Conservation (phyloP, 2,113 vertebrate species). For the Cebidichthys violaceus region DNA sequence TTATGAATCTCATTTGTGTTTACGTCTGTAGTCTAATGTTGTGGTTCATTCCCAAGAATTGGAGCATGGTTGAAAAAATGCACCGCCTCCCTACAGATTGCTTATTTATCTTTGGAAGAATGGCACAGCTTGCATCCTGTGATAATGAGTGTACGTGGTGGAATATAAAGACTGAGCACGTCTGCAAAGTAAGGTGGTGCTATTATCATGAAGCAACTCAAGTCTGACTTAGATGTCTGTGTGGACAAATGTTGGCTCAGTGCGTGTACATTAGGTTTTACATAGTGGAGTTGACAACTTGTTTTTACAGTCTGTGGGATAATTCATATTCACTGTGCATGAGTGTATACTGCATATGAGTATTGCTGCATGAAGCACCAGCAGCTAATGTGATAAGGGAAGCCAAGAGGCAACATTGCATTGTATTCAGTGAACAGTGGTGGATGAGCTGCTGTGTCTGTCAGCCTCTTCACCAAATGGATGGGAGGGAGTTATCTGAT, state of each 20-base stretch:
- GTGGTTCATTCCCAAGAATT: background rate
- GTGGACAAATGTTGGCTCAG: slow-evolving; percentile 1
- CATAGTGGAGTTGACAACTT: background rate
- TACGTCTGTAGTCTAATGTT: background rate
- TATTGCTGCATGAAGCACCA: slow-evolving; percentile 6
- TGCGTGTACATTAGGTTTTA: background rate
- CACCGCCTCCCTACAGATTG: background rate
- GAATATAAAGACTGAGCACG: background rate
- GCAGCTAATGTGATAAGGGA: background rate
- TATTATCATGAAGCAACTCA: background rate
- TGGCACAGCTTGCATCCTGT: slow-evolving; percentile 40
- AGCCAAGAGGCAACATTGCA: slow-evolving; percentile 9
- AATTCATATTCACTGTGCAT: background rate
- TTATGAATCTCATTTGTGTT: background rate
- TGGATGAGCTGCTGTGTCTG: slow-evolving; percentile 16
- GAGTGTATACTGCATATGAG: background rate
- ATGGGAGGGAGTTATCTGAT: slow-evolving; percentile 31
- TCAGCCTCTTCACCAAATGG: slow-evolving; percentile 18
- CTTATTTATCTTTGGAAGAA: slow-evolving; percentile 29
- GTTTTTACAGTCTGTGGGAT: background rate
- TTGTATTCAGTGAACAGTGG: slow-evolving; percentile 7
- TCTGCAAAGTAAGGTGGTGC: slow-evolving; percentile 1
- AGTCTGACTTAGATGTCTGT: background rate
- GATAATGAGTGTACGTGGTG: slow-evolving; percentile 8
- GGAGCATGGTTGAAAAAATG: background rate